Evolutionary conservation across 2,113 vertebrate genomes (phyloP).

Genomic region (Oceanodroma tethys): DNA sequence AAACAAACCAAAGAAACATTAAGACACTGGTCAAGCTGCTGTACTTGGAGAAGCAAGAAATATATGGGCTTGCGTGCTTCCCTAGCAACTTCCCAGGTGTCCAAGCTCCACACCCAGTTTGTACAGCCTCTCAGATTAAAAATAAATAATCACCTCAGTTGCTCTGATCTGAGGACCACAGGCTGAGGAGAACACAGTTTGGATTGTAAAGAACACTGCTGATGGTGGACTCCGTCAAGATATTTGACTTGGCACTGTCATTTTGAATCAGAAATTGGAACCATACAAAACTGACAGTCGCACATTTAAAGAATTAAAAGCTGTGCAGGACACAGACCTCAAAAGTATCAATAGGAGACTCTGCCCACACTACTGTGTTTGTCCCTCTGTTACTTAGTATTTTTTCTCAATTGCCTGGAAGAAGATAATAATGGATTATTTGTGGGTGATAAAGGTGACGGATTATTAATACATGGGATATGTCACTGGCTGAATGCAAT

Average conservation of each 20-base stretch:
- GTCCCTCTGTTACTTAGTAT: background rate
- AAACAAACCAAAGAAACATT: background rate
- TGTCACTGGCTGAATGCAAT: background rate
- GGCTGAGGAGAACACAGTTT: background rate
- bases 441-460: background rate
- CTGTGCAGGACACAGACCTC: background rate
- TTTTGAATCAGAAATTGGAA: background rate
- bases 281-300: background rate
- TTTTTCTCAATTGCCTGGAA: background rate
- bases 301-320: background rate
- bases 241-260: background rate
- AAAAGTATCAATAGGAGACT: background rate
- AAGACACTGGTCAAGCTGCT: background rate
- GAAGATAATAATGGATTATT: background rate
- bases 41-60: background rate
- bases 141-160: background rate
- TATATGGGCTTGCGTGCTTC: background rate
- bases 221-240: background rate
- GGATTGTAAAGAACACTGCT: background rate
- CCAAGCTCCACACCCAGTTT: background rate
- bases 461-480: background rate
- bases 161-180: background rate
- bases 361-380: background rate
- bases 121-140: background rate
- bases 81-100: background rate